A percentile compares a stretch with the other conserved stretches of the same genome.
Conservation (phyloP, 2,797 vertebrate genomes). For the Pelodytes ibericus region DNA sequence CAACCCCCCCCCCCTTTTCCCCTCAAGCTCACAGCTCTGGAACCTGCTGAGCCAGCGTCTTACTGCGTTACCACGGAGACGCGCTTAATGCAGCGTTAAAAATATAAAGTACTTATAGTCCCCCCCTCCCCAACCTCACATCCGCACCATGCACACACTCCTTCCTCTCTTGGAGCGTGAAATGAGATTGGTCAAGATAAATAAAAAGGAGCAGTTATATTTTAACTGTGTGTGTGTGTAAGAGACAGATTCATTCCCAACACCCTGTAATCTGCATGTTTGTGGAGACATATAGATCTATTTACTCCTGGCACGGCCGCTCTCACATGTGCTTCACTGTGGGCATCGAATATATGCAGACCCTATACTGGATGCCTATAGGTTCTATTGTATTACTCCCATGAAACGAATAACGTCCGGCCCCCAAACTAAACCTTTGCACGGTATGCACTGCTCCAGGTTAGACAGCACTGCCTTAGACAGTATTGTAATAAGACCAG, state of each 20-base stretch:
- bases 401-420: too few relatives aligned
- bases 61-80: conserved; percentile 71
- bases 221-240: conserved; percentile 66
- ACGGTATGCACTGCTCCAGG: too few relatives aligned
- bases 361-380: too few relatives aligned
- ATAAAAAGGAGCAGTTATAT: conserved; percentile 70
- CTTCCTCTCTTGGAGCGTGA: conserved; percentile 72
- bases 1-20: conserved; percentile 15
- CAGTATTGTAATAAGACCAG: too few relatives aligned
- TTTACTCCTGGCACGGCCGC: too few relatives aligned
- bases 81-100: conserved; percentile 74
- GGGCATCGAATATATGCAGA: too few relatives aligned
- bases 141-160: conserved; percentile 61
- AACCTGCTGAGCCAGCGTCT: conserved; percentile 72
- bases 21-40: conserved; percentile 39
- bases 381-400: too few relatives aligned
- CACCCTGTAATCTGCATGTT: conserved; percentile 42
- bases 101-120: conserved; percentile 70
- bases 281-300: background rate
- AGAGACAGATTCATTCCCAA: conserved; percentile 66
- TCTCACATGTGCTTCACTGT: too few relatives aligned
- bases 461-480: too few relatives aligned
- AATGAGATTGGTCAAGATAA: conserved; percentile 75
- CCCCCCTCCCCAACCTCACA: conserved; percentile 62
- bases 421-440: too few relatives aligned